These are phyloP conservation scores for Alethe diademata DNA, from an alignment of 2,113 vertebrate species.

Conservation along the genomic window DNA sequence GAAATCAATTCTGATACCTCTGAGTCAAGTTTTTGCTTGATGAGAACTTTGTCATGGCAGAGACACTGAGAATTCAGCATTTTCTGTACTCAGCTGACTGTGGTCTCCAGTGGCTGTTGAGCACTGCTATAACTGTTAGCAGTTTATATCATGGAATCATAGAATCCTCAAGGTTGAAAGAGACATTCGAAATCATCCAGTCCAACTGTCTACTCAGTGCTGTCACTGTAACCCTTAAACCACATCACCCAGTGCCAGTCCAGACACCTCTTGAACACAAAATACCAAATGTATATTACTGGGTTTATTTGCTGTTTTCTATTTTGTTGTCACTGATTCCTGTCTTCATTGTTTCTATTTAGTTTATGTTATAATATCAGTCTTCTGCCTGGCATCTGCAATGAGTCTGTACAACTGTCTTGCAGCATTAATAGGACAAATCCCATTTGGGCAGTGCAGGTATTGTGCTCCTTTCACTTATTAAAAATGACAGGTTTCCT, in stretches of 20 bases:
- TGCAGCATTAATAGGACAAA: slow-evolving; percentile 78
- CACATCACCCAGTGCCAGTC: neutral
- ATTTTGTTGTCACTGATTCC: neutral
- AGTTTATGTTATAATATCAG: slow-evolving; percentile 92
- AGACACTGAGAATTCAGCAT: neutral
- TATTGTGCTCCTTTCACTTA: slow-evolving; percentile 57
- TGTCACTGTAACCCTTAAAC: neutral
- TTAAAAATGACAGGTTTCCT: neutral
- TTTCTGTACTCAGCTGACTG: neutral
- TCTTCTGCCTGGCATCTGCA: slow-evolving; percentile 92
- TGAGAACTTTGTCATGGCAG: neutral
- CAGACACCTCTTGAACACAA: neutral
- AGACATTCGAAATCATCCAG: neutral
- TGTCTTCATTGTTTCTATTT: slow-evolving; percentile 8
- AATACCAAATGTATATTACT: neutral
- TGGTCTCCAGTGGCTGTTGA: neutral
- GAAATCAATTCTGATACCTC: neutral
- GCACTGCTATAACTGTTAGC: neutral
- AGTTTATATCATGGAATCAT: neutral
- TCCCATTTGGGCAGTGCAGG: slow-evolving; percentile 83
- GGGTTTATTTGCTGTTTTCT: neutral
- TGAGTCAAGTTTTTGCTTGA: neutral
- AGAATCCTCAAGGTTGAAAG: neutral
- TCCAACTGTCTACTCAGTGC: neutral
- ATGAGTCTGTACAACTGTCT: slow-evolving; percentile 91